Evolutionary conservation across 1,140 invertebrate genomes (phyloP).

Genomic region (Drosophila athabasca): DNA sequence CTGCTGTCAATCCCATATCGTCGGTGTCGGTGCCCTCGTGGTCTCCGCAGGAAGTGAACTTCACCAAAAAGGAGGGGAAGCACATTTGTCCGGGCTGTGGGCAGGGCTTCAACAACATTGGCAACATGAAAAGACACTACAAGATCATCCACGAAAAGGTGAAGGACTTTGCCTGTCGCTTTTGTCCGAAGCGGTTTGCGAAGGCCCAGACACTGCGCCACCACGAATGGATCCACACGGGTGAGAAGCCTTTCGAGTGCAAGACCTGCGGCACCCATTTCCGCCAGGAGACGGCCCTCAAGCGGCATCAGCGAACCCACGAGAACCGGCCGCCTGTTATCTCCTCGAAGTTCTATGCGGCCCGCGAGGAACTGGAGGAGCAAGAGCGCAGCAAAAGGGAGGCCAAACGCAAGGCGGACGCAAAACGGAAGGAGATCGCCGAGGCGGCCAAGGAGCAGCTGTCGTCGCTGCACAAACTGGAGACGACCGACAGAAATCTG

Average conservation of each 20-base stretch:
- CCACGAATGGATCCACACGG: slow-evolving; percentile 83
- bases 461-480: slow-evolving; percentile 63
- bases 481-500: slow-evolving; percentile 58
- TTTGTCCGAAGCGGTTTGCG: slow-evolving; percentile 74
- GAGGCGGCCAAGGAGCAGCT: slow-evolving; percentile 77
- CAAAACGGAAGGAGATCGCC: slow-evolving; percentile 70
- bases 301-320: slow-evolving; percentile 79
- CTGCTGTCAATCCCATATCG: slow-evolving; percentile 75
- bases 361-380: slow-evolving; percentile 72
- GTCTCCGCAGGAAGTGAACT: slow-evolving; percentile 74
- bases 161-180: slow-evolving; percentile 79
- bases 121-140: slow-evolving; percentile 79
- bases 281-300: slow-evolving; percentile 75
- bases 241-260: slow-evolving; percentile 83
- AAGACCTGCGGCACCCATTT: slow-evolving; percentile 76
- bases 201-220: slow-evolving; percentile 81
- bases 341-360: slow-evolving; percentile 73
- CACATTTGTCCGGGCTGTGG: slow-evolving; percentile 79
- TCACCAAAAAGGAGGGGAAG: slow-evolving; percentile 79
- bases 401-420: slow-evolving; percentile 64
- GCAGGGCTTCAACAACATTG: slow-evolving; percentile 78
- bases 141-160: slow-evolving; percentile 81
- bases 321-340: slow-evolving; percentile 74
- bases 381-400: slow-evolving; percentile 74
- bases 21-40: slow-evolving; percentile 76